phyloP scores from a whole-genome alignment of 1,140 invertebrate species.

The Macrobrachium nipponense region DNA sequence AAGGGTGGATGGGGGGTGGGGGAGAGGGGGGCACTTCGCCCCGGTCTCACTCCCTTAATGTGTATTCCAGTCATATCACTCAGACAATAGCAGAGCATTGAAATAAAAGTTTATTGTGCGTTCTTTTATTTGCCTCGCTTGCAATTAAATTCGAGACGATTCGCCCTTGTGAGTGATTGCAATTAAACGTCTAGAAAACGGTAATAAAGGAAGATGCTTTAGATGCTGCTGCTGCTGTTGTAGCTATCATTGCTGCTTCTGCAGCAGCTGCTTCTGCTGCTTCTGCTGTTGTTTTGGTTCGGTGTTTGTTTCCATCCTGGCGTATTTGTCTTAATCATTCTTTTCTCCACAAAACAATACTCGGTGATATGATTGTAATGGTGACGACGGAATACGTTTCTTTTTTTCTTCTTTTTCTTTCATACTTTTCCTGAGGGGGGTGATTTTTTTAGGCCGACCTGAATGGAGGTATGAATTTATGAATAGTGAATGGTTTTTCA shows the following conservation, averaged over 20 bases:
- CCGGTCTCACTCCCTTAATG: conserved; percentile 29
- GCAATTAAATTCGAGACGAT: conserved; percentile 50
- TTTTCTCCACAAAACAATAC: too few relatives aligned
- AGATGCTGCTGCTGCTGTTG: conserved; percentile 13
- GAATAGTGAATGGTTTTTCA: too few relatives aligned
- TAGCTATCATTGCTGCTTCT: background rate
- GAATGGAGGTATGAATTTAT: too few relatives aligned
- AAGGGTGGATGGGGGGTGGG: background rate
- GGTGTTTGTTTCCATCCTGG: conserved; percentile 1
- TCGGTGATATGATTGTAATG: too few relatives aligned
- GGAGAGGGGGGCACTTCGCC: background rate
- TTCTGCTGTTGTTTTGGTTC: background rate
- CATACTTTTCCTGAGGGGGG: too few relatives aligned
- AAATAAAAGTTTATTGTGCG: conserved; percentile 54
- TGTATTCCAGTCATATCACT: conserved; percentile 40
- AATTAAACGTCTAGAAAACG: conserved; percentile 52
- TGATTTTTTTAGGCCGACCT: too few relatives aligned
- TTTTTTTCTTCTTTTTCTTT: too few relatives aligned
- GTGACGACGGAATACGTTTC: too few relatives aligned
- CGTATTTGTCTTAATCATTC: too few relatives aligned
- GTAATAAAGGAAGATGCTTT: conserved; percentile 22
- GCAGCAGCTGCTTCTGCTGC: background rate
- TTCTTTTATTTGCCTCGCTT: conserved; percentile 53
- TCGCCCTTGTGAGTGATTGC: conserved; percentile 49
- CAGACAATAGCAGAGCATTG: conserved; percentile 44